These are phyloP conservation scores for Pyrgilauda ruficollis DNA, from an alignment of 2,113 vertebrate genomes.

Conservation along the genomic window DNA sequence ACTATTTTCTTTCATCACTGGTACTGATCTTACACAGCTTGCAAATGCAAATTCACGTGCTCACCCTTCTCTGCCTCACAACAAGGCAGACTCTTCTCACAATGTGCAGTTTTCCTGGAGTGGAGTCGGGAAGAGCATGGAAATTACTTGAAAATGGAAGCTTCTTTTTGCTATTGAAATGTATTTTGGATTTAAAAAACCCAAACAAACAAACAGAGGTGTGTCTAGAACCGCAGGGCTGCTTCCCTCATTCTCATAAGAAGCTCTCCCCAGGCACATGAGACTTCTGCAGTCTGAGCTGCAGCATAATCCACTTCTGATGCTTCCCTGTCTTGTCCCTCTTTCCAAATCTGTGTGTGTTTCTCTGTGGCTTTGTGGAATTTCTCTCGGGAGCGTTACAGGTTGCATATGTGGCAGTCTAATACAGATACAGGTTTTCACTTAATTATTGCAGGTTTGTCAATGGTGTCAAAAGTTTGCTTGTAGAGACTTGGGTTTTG, in stretches of 20 bases:
- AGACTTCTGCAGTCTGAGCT: background rate
- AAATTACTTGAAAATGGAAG: background rate
- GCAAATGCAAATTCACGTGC: background rate
- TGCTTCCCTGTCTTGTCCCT: background rate
- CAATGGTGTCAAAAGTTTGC: background rate
- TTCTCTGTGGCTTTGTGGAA: background rate
- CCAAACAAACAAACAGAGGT: background rate
- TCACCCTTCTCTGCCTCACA: background rate
- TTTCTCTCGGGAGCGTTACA: fast-evolving
- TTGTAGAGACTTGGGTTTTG: background rate
- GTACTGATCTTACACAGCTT: background rate
- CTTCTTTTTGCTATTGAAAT: background rate
- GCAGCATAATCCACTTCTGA: background rate
- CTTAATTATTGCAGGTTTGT: background rate
- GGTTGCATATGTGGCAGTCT: background rate
- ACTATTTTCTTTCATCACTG: constrained; percentile 2
- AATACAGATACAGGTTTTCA: background rate
- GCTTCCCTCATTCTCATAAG: fast-evolving
- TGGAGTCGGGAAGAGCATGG: background rate
- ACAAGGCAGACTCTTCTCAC: background rate
- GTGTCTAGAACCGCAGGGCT: background rate
- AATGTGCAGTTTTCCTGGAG: background rate
- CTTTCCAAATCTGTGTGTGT: fast-evolving
- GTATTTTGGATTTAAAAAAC: background rate
- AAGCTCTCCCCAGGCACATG: background rate